These are phyloP conservation scores for Mythimna pallens DNA, from an alignment of 2,888 invertebrate genomes.

Conservation along the genomic window DNA sequence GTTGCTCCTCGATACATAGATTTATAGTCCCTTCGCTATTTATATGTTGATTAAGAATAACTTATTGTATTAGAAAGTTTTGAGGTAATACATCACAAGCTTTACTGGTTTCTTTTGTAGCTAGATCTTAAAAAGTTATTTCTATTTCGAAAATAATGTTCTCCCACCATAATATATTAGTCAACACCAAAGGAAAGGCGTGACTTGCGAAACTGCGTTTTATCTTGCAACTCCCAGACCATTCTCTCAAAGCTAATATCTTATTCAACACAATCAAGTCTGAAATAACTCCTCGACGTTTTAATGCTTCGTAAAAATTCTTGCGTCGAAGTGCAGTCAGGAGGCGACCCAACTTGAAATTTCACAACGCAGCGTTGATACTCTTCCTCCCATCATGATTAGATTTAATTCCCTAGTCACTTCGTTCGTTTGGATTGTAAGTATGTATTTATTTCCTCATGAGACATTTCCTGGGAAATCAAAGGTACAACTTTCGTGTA, in stretches of 20 bases:
- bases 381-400: background rate
- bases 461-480: background rate
- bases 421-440: background rate
- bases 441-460: background rate
- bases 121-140: conserved; percentile 1
- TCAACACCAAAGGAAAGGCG: background rate
- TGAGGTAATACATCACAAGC: conserved; percentile 27
- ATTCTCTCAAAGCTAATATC: conserved; percentile 36
- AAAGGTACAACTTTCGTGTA: background rate
- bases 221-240: conserved; percentile 12
- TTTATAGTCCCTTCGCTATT: conserved; percentile 58
- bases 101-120: conserved; percentile 16
- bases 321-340: conserved; percentile 30
- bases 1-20: conserved; percentile 56
- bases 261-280: conserved; percentile 55
- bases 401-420: background rate
- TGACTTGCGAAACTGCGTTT: conserved; percentile 32
- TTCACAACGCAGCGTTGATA: conserved; percentile 18
- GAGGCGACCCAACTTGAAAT: conserved; percentile 16
- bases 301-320: conserved; percentile 43
- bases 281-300: conserved; percentile 38
- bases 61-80: conserved; percentile 43
- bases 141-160: conserved; percentile 26
- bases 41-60: conserved; percentile 53
- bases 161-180: conserved; percentile 17